These are phyloP conservation scores for Cavia aperea DNA, from an alignment of 2,113 vertebrate genomes.

Conservation along the genomic window DNA sequence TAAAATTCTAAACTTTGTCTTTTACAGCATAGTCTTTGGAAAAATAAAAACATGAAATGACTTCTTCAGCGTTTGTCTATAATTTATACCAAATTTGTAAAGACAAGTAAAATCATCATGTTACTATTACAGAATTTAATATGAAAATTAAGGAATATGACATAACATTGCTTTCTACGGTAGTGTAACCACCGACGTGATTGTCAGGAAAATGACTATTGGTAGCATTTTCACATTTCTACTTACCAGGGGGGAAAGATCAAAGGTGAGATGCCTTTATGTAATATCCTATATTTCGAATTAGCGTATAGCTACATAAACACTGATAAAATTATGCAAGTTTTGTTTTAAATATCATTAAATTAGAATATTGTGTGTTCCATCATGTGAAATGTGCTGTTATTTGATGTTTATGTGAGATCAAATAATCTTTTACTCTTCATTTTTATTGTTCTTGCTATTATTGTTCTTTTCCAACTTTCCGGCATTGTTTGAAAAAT, in stretches of 20 bases:
- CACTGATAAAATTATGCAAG: background rate
- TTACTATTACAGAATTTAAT: background rate
- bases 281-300: background rate
- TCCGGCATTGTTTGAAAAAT: background rate
- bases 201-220: conserved; percentile 12
- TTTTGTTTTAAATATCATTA: conserved; percentile 20
- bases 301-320: background rate
- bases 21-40: conserved; percentile 9
- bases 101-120: background rate
- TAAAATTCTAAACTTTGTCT: background rate
- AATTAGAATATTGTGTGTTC: background rate
- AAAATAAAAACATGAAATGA: background rate
- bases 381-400: background rate
- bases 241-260: background rate
- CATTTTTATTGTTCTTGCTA: conserved; percentile 1
- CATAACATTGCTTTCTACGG: background rate
- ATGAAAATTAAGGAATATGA: background rate
- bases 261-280: background rate
- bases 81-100: background rate
- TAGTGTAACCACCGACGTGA: background rate
- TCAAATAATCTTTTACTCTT: background rate
- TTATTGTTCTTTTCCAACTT: background rate
- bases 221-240: background rate
- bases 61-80: background rate
- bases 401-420: background rate